Conservation (phyloP, 2,113 vertebrate genomes). For the Hyperopisus bebe region DNA sequence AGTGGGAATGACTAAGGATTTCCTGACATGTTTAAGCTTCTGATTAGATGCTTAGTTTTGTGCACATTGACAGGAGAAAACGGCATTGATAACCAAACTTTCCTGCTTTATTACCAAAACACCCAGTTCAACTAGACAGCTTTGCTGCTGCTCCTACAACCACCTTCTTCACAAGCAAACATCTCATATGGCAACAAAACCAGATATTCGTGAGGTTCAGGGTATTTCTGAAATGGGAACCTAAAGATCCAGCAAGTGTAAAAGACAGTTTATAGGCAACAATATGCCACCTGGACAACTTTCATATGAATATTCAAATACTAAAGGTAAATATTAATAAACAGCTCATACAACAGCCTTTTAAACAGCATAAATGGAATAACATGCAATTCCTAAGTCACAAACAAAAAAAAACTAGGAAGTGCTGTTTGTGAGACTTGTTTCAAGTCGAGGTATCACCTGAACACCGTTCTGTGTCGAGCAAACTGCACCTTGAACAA, state of each 20-base stretch:
- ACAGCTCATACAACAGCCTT: background rate
- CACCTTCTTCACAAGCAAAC: background rate
- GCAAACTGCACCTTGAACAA: background rate
- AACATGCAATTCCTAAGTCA: background rate
- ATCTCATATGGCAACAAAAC: background rate
- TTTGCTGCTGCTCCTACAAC: background rate
- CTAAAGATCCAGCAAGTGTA: background rate
- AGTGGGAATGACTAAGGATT: slow-evolving; percentile 4
- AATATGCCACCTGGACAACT: background rate
- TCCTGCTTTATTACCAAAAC: background rate
- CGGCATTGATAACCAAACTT: background rate
- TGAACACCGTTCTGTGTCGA: background rate
- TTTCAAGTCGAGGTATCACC: background rate
- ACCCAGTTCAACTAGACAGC: background rate
- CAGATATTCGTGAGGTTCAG: background rate
- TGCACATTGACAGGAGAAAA: background rate
- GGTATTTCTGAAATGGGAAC: background rate
- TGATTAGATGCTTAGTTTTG: background rate
- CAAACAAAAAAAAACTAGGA: background rate
- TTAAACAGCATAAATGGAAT: background rate
- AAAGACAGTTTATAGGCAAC: background rate
- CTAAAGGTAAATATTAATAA: slow-evolving; percentile 5
- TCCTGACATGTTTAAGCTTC: background rate
- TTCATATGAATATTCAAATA: background rate
- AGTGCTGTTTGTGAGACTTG: background rate